A percentile compares a stretch with the other conserved stretches of the same genome.
Evolutionary conservation across 2,113 vertebrate species (phyloP).

Genomic region (Bubo bubo): DNA sequence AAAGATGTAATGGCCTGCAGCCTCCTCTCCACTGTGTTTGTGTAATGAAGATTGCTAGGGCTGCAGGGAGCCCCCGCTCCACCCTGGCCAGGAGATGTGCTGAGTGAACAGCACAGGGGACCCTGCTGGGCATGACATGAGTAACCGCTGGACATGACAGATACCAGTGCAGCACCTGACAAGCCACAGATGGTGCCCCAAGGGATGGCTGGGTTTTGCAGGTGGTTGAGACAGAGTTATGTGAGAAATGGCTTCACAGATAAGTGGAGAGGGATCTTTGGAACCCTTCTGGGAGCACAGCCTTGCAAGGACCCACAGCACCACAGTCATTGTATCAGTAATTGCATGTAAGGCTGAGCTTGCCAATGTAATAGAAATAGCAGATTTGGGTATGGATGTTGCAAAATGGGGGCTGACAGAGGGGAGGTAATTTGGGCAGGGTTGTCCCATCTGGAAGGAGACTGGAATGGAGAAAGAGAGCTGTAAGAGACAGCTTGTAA

Average conservation of each 20-base stretch:
- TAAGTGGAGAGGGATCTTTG: not conserved
- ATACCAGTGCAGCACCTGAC: fast-evolving
- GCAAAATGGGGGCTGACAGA: not conserved
- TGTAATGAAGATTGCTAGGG: not conserved
- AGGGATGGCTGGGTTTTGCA: not conserved
- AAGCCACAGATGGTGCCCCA: not conserved
- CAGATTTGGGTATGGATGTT: not conserved
- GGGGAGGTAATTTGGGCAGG: not conserved
- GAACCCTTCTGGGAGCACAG: not conserved
- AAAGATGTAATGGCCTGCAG: not conserved
- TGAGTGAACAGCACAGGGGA: not conserved
- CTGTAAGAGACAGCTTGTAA: too few relatives aligned
- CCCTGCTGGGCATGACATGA: not conserved
- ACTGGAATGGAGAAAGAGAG: not conserved
- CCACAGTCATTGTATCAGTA: not conserved
- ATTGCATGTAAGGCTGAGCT: not conserved
- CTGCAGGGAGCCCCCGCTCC: not conserved
- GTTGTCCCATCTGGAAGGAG: not conserved
- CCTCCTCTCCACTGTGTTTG: not conserved
- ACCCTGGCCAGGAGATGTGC: not conserved
- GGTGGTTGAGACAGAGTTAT: not conserved
- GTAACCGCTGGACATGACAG: fast-evolving
- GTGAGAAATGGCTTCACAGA: not conserved
- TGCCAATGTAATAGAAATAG: not conserved
- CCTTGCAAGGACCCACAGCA: not conserved